Evolutionary conservation across 2,888 invertebrate species (phyloP).

Genomic region (Invenusta paracnida): DNA sequence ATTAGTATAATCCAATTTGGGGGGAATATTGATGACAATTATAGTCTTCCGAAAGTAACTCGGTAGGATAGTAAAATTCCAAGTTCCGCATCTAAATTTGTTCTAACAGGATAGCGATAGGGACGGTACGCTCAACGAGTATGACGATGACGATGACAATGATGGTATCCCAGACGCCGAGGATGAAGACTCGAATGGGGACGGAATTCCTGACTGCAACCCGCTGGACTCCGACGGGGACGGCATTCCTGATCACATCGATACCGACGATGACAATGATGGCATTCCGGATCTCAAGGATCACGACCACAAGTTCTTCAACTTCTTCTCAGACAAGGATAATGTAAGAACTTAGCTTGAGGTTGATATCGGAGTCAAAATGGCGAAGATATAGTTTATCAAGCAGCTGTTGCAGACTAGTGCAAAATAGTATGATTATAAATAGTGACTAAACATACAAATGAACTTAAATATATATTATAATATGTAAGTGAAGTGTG

Average conservation of each 20-base stretch:
- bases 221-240: conserved; percentile 45
- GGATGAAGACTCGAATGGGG: conserved; percentile 44
- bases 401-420: no score
- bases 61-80: no score
- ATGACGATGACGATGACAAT: conserved; percentile 46
- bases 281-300: conserved; percentile 45
- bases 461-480: no score
- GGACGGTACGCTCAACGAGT: conserved; percentile 48
- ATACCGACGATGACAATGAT: conserved; percentile 46
- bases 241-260: conserved; percentile 45
- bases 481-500: no score
- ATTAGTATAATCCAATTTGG: no score
- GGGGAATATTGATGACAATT: no score
- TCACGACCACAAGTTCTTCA: conserved; percentile 43
- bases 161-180: conserved; percentile 45
- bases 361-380: no score
- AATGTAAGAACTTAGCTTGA: conserved; percentile 51
- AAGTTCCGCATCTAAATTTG: no score
- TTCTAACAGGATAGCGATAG: conserved; percentile 53
- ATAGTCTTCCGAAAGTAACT: no score
- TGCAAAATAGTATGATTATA: no score
- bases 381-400: no score
- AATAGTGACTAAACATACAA: no score
- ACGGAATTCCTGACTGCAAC: conserved; percentile 39
- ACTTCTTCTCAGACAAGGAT: conserved; percentile 46